phyloP scores from a whole-genome alignment of 2,888 invertebrate species.

The Mylabris sibirica region DNA sequence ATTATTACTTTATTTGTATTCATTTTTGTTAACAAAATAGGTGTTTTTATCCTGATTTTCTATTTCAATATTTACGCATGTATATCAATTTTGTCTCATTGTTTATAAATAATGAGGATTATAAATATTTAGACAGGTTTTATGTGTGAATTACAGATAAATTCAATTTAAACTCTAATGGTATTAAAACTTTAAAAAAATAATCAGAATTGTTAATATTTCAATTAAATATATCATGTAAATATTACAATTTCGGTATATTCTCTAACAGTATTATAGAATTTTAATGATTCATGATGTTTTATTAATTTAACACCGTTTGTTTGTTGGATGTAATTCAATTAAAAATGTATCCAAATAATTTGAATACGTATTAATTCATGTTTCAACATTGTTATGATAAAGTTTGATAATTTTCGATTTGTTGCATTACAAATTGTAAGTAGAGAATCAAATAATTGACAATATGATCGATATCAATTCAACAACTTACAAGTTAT shows the following conservation, averaged over 20 bases:
- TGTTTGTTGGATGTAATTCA: not conserved
- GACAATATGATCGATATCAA: not conserved
- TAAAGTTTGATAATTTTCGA: too few relatives aligned
- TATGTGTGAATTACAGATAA: too few relatives aligned
- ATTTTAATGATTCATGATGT: not conserved
- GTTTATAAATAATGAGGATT: not conserved
- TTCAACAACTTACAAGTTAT: not conserved
- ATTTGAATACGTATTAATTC: not conserved
- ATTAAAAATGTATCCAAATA: not conserved
- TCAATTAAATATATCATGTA: not conserved
- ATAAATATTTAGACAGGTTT: too few relatives aligned
- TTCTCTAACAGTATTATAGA: not conserved
- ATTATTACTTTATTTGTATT: too few relatives aligned
- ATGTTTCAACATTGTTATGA: too few relatives aligned
- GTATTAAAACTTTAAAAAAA: too few relatives aligned
- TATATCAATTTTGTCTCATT: not conserved
- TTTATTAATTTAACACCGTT: not conserved
- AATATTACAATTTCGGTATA: not conserved
- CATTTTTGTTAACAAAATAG: too few relatives aligned
- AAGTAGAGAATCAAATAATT: too few relatives aligned
- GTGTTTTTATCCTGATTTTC: too few relatives aligned
- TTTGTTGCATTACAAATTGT: too few relatives aligned
- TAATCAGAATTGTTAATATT: not conserved
- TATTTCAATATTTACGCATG: too few relatives aligned
- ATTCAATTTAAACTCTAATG: too few relatives aligned